phyloP scores from a whole-genome alignment of 2,888 invertebrate genomes.

The Clanis bilineata region DNA sequence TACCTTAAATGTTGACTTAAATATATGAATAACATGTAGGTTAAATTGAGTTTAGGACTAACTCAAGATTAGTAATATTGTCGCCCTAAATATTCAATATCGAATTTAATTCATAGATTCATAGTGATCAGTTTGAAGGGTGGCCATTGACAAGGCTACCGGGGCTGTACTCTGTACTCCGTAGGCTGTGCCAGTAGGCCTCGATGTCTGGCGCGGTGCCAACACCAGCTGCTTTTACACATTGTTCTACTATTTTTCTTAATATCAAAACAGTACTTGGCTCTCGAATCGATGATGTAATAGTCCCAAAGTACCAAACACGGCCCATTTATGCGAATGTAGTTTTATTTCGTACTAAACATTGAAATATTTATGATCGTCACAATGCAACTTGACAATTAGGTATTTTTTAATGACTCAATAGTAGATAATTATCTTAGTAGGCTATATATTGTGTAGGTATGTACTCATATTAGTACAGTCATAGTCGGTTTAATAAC shows the following conservation, averaged over 20 bases:
- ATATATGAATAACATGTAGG: too few relatives aligned
- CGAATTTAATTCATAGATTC: constrained; percentile 15
- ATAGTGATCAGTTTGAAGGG: constrained; percentile 21
- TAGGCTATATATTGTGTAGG: background rate
- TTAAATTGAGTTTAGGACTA: too few relatives aligned
- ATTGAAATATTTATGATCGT: background rate
- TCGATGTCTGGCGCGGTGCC: constrained; percentile 49
- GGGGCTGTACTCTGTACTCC: too few relatives aligned
- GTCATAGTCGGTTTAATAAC: too few relatives aligned
- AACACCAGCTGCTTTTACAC: constrained; percentile 44
- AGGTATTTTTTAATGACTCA: background rate
- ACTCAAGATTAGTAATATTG: background rate
- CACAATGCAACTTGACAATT: background rate
- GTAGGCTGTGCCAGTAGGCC: constrained; percentile 29
- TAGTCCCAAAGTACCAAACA: constrained; percentile 21
- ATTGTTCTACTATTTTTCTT: constrained; percentile 47
- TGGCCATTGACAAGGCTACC: constrained; percentile 21
- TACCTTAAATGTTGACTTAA: too few relatives aligned
- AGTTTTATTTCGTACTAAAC: constrained; percentile 7
- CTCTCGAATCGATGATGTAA: constrained; percentile 37
- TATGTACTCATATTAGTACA: too few relatives aligned
- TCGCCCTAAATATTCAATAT: background rate
- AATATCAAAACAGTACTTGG: constrained; percentile 40
- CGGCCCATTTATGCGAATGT: constrained; percentile 13
- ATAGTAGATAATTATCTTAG: background rate